Evolutionary conservation across 2,113 vertebrate species (phyloP), one percentile per base, ranked within the genome.

Genomic region (Tachysurus fulvidraco): DNA sequence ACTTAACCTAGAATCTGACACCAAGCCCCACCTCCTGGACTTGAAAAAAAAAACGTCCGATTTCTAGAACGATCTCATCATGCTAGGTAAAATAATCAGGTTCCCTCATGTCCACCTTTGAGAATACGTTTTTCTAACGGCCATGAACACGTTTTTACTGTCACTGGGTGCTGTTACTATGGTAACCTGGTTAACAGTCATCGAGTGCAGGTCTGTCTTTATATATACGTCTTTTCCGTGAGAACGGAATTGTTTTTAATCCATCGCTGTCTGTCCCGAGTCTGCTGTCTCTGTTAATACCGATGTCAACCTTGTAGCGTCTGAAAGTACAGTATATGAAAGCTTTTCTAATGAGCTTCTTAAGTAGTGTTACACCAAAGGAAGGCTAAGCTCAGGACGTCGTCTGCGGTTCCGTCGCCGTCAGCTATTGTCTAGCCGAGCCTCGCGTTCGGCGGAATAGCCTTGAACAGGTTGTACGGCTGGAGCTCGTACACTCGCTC

Each of bases 381-480:
- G 12, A 16, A 41, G n/a, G 23, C 30, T 4, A 46, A 17, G 25
- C 12, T 50, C 36, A 8, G 17, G 54, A 55, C 2, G 54, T 55
- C 17, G 52, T 52, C 52, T 28, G 41, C 81, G 28, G 57, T 64
- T 10, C 50, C 44, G 8, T 89, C 28, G 77, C 57, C 88, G 30
- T 71, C 19, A 46, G 11, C 79, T 55, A 77, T 85, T 84, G 65
- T 86, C 36, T 17, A 10, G 28, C 36, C 8, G 41, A 46, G 83
- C 59, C 7, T 50, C 36, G 59, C 14, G 23, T 13, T 57, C 12
- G 14, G 25, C 59, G 54, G 25, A 64, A 30, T 36, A 81, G 81
- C 89, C 86, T 89, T 88, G 81, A 88, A 80, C 62, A 36, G 44
- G 62, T 46, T 79, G 73, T 57, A 44, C 36, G 13, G 50, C 36